Conservation (phyloP, 2,797 vertebrate genomes). For the Labeo calbasu region DNA sequence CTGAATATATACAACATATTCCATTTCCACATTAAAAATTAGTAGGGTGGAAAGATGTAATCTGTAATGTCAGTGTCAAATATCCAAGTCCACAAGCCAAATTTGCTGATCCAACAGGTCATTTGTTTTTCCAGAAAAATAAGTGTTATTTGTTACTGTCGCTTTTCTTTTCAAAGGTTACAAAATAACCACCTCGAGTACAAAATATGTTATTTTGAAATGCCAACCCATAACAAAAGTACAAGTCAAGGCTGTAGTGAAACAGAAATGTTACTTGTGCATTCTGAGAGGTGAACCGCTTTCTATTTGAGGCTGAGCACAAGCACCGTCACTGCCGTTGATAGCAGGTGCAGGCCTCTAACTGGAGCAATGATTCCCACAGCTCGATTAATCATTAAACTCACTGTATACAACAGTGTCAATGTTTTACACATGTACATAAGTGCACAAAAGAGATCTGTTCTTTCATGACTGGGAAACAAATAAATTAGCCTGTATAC, state of each 20-base stretch:
- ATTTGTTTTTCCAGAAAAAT: not conserved
- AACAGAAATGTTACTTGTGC: not conserved
- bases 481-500: not conserved
- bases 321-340: not conserved
- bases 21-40: conserved; percentile 1
- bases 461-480: not conserved
- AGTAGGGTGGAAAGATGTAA: not conserved
- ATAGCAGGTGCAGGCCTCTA: conserved; percentile 1
- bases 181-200: not conserved
- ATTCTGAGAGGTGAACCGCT: not conserved
- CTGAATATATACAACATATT: not conserved
- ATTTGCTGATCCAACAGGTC: not conserved
- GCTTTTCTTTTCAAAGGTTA: not conserved
- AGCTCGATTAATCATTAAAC: conserved; percentile 18
- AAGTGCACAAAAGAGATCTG: not conserved
- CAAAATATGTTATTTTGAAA: conserved; percentile 1
- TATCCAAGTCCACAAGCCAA: not conserved
- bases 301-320: not conserved
- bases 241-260: not conserved
- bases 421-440: conserved; percentile 32
- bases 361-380: not conserved
- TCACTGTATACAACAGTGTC: not conserved
- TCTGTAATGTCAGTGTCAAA: not conserved
- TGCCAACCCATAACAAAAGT: too few species aligned
- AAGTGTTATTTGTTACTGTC: not conserved